Base-by-base conservation (phyloP, 2,113 vertebrate genomes). In the Charina bottae region DNA sequence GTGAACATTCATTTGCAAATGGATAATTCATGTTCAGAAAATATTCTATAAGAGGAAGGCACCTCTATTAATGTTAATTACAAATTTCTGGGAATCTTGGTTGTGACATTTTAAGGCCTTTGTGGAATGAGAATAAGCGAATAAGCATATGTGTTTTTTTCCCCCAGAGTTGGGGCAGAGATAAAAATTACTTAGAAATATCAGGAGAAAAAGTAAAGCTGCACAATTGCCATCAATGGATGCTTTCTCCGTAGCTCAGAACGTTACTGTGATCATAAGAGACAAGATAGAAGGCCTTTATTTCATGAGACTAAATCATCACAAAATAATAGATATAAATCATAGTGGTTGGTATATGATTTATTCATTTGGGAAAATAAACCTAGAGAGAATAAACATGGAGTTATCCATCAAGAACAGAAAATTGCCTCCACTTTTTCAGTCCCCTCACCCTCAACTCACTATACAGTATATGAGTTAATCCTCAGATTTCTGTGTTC, bases 401-500 rank as follows among this genome's bases (percentile, higher is more conserved):
- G 56, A 49, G 24, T 88, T 88, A 91, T 91, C 58, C 53, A 91
- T 88, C 86, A 91, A 85, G 62, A 21, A 87, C 58, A 88, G 19
- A 85, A 68, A 84, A 89, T 84, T 84, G 87, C 72, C 6, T 83
- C 42, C 89, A 89, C 19, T 56, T 19, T 60, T 53, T 53, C 24
- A 58, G 1, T 13, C 1, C 6, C 28, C 55, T 56, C 58, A 26
- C 55, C 90, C 26, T 53, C 90, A 91, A 0, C 55, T 54, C 59
- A 28, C 6, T 64, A 24, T n/a, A n/a, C n/a, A n/a, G n/a, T n/a
- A 53, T 42, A 62, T 0, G 26, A 86, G 83, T 92, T 94, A 94
- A 94, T 87, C 95, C 91, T 68, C 68, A 92, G 68, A 60, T 87
- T 68, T 91, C 59, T 85, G 10, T 58, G 58, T 53, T 58, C 49